Conservation (phyloP, 2,113 vertebrate species). For the Vimba vimba region DNA sequence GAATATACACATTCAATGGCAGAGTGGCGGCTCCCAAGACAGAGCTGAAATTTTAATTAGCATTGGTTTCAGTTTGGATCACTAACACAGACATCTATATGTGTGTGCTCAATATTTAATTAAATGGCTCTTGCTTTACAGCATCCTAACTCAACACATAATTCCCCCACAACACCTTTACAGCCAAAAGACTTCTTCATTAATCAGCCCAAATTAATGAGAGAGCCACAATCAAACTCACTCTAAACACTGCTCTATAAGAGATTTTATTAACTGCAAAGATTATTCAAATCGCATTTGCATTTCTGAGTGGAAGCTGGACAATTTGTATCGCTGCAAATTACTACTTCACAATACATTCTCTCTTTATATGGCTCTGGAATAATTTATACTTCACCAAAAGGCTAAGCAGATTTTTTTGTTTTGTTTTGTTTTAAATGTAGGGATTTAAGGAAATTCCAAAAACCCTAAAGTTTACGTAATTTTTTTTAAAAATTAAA, state of each 20-base stretch:
- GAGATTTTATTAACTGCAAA: constrained; percentile 45
- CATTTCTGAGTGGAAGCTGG: background rate
- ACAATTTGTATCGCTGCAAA: constrained; percentile 11
- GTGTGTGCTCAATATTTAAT: constrained; percentile 76
- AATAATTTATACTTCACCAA: constrained; percentile 34
- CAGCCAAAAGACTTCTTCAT: constrained; percentile 65
- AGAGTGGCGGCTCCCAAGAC: constrained; percentile 60
- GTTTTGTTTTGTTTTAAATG: no score
- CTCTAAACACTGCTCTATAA: constrained; percentile 52
- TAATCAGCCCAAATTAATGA: constrained; percentile 72
- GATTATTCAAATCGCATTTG: constrained; percentile 10
- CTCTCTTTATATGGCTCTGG: constrained; percentile 25
- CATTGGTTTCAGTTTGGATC: constrained; percentile 71
- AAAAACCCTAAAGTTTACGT: no score
- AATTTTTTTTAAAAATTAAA: no score
- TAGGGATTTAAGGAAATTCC: no score
- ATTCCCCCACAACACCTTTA: constrained; percentile 69
- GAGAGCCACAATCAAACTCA: constrained; percentile 61
- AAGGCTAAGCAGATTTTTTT: constrained; percentile 29
- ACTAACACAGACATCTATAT: constrained; percentile 69
- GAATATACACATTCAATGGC: constrained; percentile 6
- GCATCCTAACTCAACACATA: constrained; percentile 66
- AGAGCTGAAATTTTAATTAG: constrained; percentile 75
- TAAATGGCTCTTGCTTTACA: constrained; percentile 73
- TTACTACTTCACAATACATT: background rate